phyloP scores from a whole-genome alignment of 2,113 vertebrate species.

The Bolborhynchus lineola region DNA sequence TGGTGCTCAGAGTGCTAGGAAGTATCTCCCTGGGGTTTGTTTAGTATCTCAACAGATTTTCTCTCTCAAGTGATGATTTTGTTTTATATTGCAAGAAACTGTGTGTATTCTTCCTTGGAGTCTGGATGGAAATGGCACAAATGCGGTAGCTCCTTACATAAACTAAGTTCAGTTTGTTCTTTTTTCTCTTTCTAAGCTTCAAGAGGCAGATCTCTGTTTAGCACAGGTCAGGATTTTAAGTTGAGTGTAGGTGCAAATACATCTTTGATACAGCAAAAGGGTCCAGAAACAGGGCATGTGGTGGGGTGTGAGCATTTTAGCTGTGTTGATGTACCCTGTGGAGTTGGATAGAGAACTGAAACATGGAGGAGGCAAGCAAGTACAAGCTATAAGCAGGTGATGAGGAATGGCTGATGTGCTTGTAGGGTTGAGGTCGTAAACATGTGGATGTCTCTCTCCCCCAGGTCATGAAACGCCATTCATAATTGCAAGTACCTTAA shows the following conservation, averaged over 20 bases:
- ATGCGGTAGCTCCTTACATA: neutral
- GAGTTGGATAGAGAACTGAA: neutral
- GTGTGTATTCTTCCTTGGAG: neutral
- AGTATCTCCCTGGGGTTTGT: neutral
- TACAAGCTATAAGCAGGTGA: neutral
- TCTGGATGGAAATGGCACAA: neutral
- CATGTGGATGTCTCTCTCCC: fast-evolving
- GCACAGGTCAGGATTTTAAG: neutral
- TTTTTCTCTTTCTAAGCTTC: neutral
- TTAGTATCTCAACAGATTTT: neutral
- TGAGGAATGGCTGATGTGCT: neutral
- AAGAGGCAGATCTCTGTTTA: neutral
- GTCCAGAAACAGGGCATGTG: neutral
- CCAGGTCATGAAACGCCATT: neutral
- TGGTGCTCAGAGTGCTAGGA: neutral
- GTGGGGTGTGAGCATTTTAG: neutral
- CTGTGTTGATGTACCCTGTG: neutral
- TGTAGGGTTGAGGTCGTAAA: neutral
- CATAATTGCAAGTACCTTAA: neutral
- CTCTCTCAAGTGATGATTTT: neutral
- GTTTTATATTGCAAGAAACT: neutral
- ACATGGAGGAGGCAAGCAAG: neutral
- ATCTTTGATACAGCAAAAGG: neutral
- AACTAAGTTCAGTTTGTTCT: neutral
- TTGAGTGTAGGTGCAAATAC: neutral